Conservation (phyloP, 2,797 vertebrate species). For the Poeciliopsis infans region DNA sequence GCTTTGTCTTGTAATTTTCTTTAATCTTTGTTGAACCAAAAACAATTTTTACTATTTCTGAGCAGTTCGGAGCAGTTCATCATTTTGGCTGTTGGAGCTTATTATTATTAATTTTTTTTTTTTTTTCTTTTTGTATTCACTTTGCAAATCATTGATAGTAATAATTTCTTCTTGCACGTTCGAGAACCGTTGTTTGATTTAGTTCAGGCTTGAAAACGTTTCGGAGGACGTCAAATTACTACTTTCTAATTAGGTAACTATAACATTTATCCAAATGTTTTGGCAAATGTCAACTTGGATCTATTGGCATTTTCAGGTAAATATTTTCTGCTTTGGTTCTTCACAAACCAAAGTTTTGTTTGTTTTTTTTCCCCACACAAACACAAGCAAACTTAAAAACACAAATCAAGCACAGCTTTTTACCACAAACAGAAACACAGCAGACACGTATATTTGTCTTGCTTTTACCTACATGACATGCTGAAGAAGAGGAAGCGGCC, state of each 20-base stretch:
- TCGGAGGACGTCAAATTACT: neutral
- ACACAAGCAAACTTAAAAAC: neutral
- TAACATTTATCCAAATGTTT: neutral
- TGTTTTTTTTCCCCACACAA: neutral
- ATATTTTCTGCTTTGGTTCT: neutral
- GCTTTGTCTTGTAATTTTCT: neutral
- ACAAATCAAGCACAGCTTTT: neutral
- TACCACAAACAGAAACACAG: conserved; percentile 17
- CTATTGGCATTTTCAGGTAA: neutral
- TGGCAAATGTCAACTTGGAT: neutral
- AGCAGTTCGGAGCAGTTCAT: neutral
- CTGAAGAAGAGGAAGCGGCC: conserved; percentile 90
- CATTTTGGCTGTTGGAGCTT: neutral
- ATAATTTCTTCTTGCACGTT: neutral
- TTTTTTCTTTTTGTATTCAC: neutral
- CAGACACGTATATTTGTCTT: neutral
- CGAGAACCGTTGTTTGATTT: neutral
- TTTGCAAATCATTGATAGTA: neutral
- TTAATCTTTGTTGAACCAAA: neutral
- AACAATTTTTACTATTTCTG: neutral
- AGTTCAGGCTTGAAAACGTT: neutral
- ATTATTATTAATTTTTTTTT: neutral
- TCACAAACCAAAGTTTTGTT: neutral
- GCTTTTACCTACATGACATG: conserved; percentile 92
- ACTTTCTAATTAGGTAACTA: neutral